These are phyloP conservation scores for Lepus townsendii DNA, from an alignment of 2,797 vertebrate genomes.

Conservation along the genomic window DNA sequence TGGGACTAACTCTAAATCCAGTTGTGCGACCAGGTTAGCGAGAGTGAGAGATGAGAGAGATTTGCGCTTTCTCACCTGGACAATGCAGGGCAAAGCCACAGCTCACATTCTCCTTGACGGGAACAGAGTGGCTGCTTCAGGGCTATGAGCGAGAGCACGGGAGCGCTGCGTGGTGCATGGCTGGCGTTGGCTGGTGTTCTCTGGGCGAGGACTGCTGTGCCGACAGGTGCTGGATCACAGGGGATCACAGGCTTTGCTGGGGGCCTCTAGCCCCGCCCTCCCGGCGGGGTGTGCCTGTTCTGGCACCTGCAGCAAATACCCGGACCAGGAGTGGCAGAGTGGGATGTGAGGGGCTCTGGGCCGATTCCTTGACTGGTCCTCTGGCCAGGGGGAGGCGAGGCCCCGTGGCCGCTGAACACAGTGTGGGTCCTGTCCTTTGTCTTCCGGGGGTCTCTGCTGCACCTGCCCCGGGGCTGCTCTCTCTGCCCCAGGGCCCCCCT, in stretches of 20 bases:
- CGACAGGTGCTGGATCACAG: slow-evolving; percentile 25
- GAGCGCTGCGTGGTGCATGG: background rate
- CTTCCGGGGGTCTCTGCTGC: background rate
- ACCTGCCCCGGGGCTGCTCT: background rate
- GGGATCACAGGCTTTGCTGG: slow-evolving; percentile 29
- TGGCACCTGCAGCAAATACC: background rate
- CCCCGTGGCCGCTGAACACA: background rate
- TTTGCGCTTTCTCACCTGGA: too few relatives aligned
- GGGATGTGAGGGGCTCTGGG: background rate
- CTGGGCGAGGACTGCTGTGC: slow-evolving; percentile 41
- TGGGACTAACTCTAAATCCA: too few relatives aligned
- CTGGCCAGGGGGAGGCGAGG: background rate
- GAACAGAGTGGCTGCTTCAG: too few relatives aligned
- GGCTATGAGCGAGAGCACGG: too few relatives aligned
- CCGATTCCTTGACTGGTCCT: background rate
- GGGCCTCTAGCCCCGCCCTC: background rate
- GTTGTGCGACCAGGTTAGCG: too few relatives aligned
- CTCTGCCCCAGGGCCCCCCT: background rate
- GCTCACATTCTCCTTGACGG: too few relatives aligned
- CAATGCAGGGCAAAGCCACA: too few relatives aligned
- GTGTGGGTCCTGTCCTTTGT: background rate
- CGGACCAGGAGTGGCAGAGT: background rate
- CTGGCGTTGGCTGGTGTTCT: background rate
- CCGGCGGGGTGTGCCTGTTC: background rate
- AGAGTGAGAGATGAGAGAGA: too few relatives aligned